Conservation (phyloP, 1,140 invertebrate species). For the Thaumetopoea pityocampa region DNA sequence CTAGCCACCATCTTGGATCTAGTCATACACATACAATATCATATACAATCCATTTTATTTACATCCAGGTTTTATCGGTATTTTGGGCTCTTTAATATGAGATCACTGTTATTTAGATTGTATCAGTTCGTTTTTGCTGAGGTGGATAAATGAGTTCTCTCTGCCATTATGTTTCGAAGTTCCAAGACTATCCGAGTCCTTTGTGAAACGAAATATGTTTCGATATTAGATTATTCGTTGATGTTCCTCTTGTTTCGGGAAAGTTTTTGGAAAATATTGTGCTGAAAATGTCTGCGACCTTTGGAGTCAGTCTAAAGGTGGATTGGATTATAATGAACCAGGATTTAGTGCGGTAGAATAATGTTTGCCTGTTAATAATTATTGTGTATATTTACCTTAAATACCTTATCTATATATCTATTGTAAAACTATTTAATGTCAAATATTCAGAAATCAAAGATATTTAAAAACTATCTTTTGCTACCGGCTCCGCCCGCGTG, state of each 20-base stretch:
- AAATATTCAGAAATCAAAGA: too few species aligned
- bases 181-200: slow-evolving; percentile 6
- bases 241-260: slow-evolving; percentile 3
- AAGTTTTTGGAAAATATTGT: slow-evolving; percentile 14
- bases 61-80: slow-evolving; percentile 30
- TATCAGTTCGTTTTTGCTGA: slow-evolving; percentile 54
- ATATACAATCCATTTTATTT: slow-evolving; percentile 13
- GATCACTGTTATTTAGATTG: slow-evolving; percentile 55
- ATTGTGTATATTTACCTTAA: too few species aligned
- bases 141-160: slow-evolving; percentile 55
- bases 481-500: too few species aligned
- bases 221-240: slow-evolving; percentile 6
- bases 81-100: slow-evolving; percentile 54
- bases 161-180: slow-evolving; percentile 6
- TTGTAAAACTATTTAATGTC: too few species aligned
- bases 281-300: too few species aligned
- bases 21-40: neutral
- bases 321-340: too few species aligned
- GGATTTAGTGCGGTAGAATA: too few species aligned
- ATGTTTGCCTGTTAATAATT: too few species aligned
- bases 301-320: too few species aligned
- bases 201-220: slow-evolving; percentile 14
- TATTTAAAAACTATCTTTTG: too few species aligned
- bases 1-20: too few species aligned
- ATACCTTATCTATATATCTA: too few species aligned